A percentile compares a stretch with the other conserved stretches of the same genome.
These are phyloP conservation scores for Porites lutea DNA, from an alignment of 64 coral and sea anemone species.

Conservation along the genomic window DNA sequence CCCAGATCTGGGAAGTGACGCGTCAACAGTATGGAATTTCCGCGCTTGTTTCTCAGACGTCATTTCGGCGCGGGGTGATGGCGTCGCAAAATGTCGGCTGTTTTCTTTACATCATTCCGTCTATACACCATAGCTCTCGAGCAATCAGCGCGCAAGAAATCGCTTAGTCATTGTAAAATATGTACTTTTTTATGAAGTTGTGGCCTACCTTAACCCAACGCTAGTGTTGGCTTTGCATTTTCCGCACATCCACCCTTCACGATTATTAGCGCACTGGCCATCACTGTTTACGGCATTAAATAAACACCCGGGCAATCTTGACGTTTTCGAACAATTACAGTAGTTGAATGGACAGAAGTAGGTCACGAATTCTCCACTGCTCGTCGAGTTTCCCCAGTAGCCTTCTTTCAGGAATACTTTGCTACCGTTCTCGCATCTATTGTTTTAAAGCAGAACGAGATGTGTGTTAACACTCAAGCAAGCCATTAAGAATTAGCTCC, in stretches of 20 bases:
- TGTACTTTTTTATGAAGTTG: too few relatives aligned
- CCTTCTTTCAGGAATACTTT: not conserved
- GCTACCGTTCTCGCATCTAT: not conserved
- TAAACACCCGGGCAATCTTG: conserved; percentile 54
- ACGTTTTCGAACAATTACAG: not conserved
- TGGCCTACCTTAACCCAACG: conserved; percentile 56
- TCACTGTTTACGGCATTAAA: conserved; percentile 51
- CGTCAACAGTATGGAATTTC: too few relatives aligned
- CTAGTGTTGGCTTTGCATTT: conserved; percentile 66
- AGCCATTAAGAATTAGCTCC: too few relatives aligned
- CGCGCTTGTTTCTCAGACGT: too few relatives aligned
- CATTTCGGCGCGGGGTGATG: too few relatives aligned
- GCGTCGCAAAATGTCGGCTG: too few relatives aligned
- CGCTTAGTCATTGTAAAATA: too few relatives aligned
- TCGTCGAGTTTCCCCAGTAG: not conserved
- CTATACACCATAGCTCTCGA: too few relatives aligned
- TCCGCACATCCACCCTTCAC: conserved; percentile 77
- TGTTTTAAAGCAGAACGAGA: not conserved
- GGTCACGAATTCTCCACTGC: not conserved
- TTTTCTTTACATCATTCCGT: too few relatives aligned
- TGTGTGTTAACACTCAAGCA: too few relatives aligned
- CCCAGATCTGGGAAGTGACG: too few relatives aligned
- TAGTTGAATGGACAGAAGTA: not conserved
- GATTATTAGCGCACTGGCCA: conserved; percentile 66
- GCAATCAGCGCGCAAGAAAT: too few relatives aligned